Base-by-base conservation (phyloP, 2,888 invertebrate genomes). In the Carabus problematicus region DNA sequence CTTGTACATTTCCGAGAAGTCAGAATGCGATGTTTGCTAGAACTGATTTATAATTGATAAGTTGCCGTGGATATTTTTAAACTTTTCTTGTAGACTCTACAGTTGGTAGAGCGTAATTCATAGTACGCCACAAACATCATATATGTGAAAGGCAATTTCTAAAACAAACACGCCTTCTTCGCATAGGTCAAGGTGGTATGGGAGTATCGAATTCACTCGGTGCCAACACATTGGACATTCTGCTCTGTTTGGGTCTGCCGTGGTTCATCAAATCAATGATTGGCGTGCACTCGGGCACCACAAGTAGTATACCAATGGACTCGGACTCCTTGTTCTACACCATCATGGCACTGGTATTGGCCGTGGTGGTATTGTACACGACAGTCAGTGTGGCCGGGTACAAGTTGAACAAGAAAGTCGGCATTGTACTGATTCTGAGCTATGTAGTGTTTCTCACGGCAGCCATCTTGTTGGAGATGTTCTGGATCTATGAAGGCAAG, bases 121-220 rank as follows among this genome's bases (percentile, higher is more conserved):
- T 29, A 29, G 3, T 29, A 3, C 6, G 29, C 29, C 8, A 42
- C 9, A 42, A 42, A 9, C 8, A 42, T 42, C 8, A 42, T 29
- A 6, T 29, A 6, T 29, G 29, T 29, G 29, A n/a, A n/a, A n/a
- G 29, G 29, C 29, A 29, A 29, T 29, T 29, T 29, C 29, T 29
- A 29, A 29, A 29, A 29, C 29, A 29, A 29, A 29, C 6, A 29
- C 29, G 2, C 2, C 29, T 72, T 76, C 74, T 75, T 75, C 72
- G 83, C 84, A 52, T 77, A 94, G 94, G 93, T 72, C 89, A 92
- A 79, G 93, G 91, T 11, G 91, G 91, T 29, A 94, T 95, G 84
- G 94, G 94, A 0, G 91, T 95, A 18, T 94, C 94, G 7, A 95
- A 95, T 76, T 91, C 94, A 0, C 80, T 95, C 8, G 95, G 95